Evolutionary conservation across 2,888 invertebrate genomes (phyloP).

Genomic region (Adelphocoris suturalis): DNA sequence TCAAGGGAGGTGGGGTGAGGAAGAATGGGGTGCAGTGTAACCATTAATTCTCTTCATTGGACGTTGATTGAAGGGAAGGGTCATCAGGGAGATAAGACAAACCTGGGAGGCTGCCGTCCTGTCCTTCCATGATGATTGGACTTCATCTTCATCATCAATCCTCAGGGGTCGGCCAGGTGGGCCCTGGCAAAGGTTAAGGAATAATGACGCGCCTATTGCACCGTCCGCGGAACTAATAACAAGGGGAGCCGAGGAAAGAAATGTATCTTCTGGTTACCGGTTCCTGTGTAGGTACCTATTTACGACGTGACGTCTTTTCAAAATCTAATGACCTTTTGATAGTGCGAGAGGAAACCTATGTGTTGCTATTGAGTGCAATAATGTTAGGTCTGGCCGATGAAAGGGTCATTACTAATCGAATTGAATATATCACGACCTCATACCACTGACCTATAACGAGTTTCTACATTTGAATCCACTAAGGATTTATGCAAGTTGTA

Average conservation of each 20-base stretch:
- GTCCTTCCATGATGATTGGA: conserved; percentile 51
- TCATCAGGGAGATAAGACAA: conserved; percentile 64
- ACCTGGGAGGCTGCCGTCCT: conserved; percentile 48
- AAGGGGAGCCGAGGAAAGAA: conserved; percentile 12
- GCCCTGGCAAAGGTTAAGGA: conserved; percentile 33
- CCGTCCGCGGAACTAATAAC: conserved; percentile 44
- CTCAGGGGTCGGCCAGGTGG: conserved; percentile 28
- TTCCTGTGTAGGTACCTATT: neutral
- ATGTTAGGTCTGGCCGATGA: neutral
- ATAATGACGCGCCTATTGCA: conserved; percentile 34
- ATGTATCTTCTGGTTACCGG: conserved; percentile 27
- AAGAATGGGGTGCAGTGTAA: neutral
- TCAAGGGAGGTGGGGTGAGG: neutral
- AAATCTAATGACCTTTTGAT: conserved; percentile 19
- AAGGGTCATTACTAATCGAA: neutral
- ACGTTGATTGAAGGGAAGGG: conserved; percentile 66
- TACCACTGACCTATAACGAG: too few relatives aligned
- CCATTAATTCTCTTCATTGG: conserved; percentile 64
- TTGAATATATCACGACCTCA: too few relatives aligned
- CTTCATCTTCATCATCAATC: conserved; percentile 54
- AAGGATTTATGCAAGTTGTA: too few relatives aligned
- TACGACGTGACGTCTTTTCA: neutral
- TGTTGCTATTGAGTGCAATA: neutral
- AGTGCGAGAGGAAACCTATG: neutral
- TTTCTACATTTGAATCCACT: too few relatives aligned